These are phyloP conservation scores for Hofmannophila pseudospretella DNA, from an alignment of 2,888 invertebrate genomes.

Conservation along the genomic window DNA sequence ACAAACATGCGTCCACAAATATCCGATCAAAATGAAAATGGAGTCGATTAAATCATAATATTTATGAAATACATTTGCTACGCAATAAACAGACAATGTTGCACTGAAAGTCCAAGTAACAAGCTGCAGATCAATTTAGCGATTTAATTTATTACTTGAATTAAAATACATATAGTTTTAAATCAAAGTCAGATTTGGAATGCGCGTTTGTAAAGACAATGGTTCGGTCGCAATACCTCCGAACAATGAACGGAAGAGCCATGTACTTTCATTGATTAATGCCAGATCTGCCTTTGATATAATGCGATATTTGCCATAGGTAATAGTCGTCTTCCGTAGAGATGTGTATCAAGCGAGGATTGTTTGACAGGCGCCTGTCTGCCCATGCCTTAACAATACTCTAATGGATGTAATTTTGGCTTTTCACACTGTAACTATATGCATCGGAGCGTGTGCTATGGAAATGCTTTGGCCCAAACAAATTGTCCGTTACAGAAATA, in stretches of 20 bases:
- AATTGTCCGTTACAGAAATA: conserved; percentile 38
- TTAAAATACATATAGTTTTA: too few species aligned
- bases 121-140: too few species aligned
- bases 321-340: conserved; percentile 44
- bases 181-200: conserved; percentile 29
- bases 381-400: conserved; percentile 24
- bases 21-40: too few species aligned
- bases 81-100: too few species aligned
- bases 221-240: conserved; percentile 27
- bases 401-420: conserved; percentile 33
- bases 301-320: conserved; percentile 39
- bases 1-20: too few species aligned
- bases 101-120: too few species aligned
- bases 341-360: conserved; percentile 31
- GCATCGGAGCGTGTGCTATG: conserved; percentile 35
- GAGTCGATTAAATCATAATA: too few species aligned
- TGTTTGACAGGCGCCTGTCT: conserved; percentile 33
- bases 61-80: too few species aligned
- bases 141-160: too few species aligned
- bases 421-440: conserved; percentile 27
- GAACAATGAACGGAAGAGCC: conserved; percentile 63
- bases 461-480: conserved; percentile 37
- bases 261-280: conserved; percentile 56
- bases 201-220: conserved; percentile 38
- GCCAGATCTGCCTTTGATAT: conserved; percentile 43